phyloP scores from a whole-genome alignment of 2,113 vertebrate species.

The Vanacampus margaritifer region DNA sequence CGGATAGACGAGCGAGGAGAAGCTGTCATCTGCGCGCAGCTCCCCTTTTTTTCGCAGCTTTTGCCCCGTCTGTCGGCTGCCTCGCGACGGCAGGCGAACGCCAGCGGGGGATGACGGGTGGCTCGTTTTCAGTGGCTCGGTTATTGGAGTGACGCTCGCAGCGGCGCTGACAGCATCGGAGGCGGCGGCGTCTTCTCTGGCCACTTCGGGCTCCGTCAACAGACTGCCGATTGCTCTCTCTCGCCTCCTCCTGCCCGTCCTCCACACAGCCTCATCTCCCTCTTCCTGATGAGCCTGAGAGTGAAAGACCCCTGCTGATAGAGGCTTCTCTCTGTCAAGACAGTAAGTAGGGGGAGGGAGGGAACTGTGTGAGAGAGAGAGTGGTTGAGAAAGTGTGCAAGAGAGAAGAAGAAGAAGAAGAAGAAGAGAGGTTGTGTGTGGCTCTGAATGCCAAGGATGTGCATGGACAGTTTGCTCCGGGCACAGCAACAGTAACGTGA shows the following conservation, averaged over 20 bases:
- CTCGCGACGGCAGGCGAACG: slow-evolving; percentile 33
- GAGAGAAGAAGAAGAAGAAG: slow-evolving; percentile 17
- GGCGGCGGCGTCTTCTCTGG: slow-evolving; percentile 50
- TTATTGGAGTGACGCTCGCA: slow-evolving; percentile 50
- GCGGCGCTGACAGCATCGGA: slow-evolving; percentile 37
- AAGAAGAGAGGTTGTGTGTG: slow-evolving; percentile 44
- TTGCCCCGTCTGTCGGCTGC: slow-evolving; percentile 39
- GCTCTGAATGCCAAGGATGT: slow-evolving; percentile 49
- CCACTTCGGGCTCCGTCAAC: slow-evolving; percentile 39
- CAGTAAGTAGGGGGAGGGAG: slow-evolving; percentile 64
- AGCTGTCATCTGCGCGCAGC: slow-evolving; percentile 47
- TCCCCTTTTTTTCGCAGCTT: slow-evolving; percentile 12
- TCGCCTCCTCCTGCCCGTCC: slow-evolving; percentile 43
- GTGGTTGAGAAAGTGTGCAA: not conserved
- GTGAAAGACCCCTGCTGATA: slow-evolving; percentile 66
- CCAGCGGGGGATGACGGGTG: slow-evolving; percentile 55
- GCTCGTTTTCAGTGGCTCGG: slow-evolving; percentile 34
- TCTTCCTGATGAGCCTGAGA: slow-evolving; percentile 61
- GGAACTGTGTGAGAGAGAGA: slow-evolving; percentile 13
- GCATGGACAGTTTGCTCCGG: slow-evolving; percentile 50
- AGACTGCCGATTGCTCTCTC: slow-evolving; percentile 17
- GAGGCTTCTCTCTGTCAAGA: slow-evolving; percentile 67
- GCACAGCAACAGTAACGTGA: slow-evolving; percentile 62
- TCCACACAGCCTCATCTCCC: slow-evolving; percentile 56
- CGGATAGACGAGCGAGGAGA: slow-evolving; percentile 48